A percentile compares a stretch with the other conserved stretches of the same genome.
phyloP scores from a whole-genome alignment of 2,113 vertebrate species.

The Paramormyrops kingsleyae region DNA sequence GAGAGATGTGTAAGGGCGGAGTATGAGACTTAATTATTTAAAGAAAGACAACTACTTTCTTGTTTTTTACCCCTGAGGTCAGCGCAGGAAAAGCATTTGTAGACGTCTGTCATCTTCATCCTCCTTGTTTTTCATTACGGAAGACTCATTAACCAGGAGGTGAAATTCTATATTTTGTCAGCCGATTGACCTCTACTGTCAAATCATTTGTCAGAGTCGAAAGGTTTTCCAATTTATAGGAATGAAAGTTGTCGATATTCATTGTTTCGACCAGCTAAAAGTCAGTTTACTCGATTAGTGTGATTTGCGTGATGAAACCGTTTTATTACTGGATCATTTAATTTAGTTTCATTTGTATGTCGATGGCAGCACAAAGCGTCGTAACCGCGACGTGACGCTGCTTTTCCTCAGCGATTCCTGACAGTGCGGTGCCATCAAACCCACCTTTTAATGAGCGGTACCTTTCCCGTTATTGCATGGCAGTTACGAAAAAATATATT shows the following conservation, averaged over 20 bases:
- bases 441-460: not conserved
- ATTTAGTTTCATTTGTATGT: not conserved
- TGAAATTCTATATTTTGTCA: not conserved
- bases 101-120: not conserved
- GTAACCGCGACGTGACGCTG: not conserved
- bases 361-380: not conserved
- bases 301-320: not conserved
- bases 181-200: not conserved
- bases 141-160: not conserved
- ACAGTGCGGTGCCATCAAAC: not conserved
- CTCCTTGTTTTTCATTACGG: conserved; percentile 5
- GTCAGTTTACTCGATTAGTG: not conserved
- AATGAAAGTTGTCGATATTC: conserved; percentile 14
- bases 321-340: not conserved
- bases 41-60: not conserved
- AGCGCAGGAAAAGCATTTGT: not conserved
- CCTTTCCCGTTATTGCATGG: not conserved
- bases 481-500: not conserved
- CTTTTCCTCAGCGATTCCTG: not conserved
- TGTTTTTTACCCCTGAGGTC: not conserved
- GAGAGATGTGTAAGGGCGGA: not conserved
- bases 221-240: not conserved
- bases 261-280: not conserved
- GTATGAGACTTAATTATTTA: not conserved
- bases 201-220: not conserved